phyloP scores from a whole-genome alignment of 2,113 vertebrate species.

The Phylloscopus whistleri region DNA sequence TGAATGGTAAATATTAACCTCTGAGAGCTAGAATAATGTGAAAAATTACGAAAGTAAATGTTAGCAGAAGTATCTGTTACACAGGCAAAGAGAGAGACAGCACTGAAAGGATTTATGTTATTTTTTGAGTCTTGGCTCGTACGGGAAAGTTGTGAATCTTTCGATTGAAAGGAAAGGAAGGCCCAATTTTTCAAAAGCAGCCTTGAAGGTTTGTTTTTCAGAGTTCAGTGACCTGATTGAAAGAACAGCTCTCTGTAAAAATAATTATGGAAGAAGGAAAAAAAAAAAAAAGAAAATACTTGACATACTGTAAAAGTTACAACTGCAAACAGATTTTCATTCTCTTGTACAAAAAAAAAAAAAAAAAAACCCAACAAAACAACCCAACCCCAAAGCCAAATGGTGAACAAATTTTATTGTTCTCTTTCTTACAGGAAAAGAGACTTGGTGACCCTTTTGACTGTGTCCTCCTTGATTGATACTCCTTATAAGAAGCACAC shows the following conservation, averaged over 20 bases:
- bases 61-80: slow-evolving; percentile 61
- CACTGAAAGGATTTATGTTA: slow-evolving; percentile 37
- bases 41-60: slow-evolving; percentile 67
- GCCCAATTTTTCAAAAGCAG: slow-evolving; percentile 51
- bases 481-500: not conserved
- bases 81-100: slow-evolving; percentile 30
- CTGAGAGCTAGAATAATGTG: slow-evolving; percentile 55
- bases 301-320: slow-evolving; percentile 27
- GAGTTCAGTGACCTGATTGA: slow-evolving; percentile 52
- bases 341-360: not conserved
- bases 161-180: slow-evolving; percentile 7
- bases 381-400: not conserved
- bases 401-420: not conserved
- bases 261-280: slow-evolving; percentile 29
- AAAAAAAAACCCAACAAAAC: not conserved
- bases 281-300: not conserved
- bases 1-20: slow-evolving; percentile 67
- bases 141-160: slow-evolving; percentile 56
- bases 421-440: not conserved
- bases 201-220: slow-evolving; percentile 51
- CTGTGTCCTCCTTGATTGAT: not conserved
- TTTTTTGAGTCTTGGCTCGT: slow-evolving; percentile 42
- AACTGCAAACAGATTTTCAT: slow-evolving; percentile 34
- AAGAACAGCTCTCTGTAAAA: slow-evolving; percentile 64
- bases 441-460: not conserved